These are phyloP conservation scores for Daktulosphaira vitifoliae DNA, from an alignment of 1,140 invertebrate genomes.

Conservation along the genomic window DNA sequence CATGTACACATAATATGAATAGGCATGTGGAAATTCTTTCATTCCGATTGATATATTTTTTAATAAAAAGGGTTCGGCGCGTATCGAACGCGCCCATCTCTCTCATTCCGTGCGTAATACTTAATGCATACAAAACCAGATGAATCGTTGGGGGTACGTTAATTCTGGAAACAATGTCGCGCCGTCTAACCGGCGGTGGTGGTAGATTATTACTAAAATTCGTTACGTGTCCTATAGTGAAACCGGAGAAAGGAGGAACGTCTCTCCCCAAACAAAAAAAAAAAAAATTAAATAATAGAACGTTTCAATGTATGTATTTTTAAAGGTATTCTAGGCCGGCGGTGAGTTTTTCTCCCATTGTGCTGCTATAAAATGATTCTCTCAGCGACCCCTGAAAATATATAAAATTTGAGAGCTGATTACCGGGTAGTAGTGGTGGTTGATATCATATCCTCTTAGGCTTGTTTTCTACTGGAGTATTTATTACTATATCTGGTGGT, in stretches of 20 bases:
- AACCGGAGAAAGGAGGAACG: slow-evolving; percentile 29
- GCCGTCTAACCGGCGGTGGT: background rate
- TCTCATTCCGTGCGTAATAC: background rate
- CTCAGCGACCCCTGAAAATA: slow-evolving; percentile 4
- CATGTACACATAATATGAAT: background rate
- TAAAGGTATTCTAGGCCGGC: slow-evolving; percentile 6
- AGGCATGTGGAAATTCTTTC: slow-evolving; percentile 2
- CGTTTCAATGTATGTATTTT: slow-evolving; percentile 7
- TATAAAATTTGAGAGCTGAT: slow-evolving; percentile 12
- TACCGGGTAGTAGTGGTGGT: background rate
- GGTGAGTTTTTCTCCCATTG: background rate
- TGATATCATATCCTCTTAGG: background rate
- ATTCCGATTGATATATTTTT: slow-evolving; percentile 27
- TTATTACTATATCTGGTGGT: too few relatives aligned
- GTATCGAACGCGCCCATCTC: slow-evolving; percentile 24
- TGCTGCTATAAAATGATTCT: too few relatives aligned
- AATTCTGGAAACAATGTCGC: slow-evolving; percentile 30
- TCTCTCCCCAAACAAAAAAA: background rate
- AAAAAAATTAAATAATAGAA: slow-evolving; percentile 25
- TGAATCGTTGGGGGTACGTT: slow-evolving; percentile 27
- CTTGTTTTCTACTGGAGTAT: background rate
- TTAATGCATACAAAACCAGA: background rate
- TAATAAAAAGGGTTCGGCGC: slow-evolving; percentile 28
- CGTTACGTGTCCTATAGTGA: slow-evolving; percentile 29
- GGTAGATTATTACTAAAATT: slow-evolving; percentile 28